Conservation (phyloP, 2,797 vertebrate species). For the Hylomyscus alleni region DNA sequence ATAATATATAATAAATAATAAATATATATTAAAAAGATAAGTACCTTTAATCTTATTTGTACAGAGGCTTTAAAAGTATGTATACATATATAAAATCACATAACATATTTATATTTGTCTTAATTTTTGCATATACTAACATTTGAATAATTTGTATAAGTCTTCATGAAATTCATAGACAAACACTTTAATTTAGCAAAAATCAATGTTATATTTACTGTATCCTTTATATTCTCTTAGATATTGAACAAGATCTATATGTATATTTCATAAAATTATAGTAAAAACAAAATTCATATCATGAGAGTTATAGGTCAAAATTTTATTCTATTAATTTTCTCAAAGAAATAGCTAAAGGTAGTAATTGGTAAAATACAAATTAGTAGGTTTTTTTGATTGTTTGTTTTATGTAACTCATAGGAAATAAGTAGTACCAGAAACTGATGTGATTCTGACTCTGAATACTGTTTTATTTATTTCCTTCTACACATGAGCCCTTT, state of each 20-base stretch:
- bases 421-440: not conserved
- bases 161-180: not conserved
- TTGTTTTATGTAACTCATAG: not conserved
- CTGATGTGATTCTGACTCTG: not conserved
- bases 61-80: not conserved
- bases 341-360: too few species aligned
- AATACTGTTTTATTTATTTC: slow-evolving; percentile 12
- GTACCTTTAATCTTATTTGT: not conserved
- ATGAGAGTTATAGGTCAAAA: not conserved
- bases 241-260: not conserved
- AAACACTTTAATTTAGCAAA: not conserved
- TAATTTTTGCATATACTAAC: not conserved
- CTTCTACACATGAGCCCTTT: not conserved
- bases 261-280: not conserved
- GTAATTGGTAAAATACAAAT: not conserved
- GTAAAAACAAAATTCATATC: not conserved
- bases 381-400: too few species aligned
- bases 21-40: not conserved
- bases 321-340: not conserved
- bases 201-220: not conserved
- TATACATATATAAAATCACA: not conserved
- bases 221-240: not conserved
- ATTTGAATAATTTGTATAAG: not conserved
- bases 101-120: not conserved
- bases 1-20: not conserved